phyloP scores from a whole-genome alignment of 1,140 invertebrate species.

The Gonatopus flavifemur region DNA sequence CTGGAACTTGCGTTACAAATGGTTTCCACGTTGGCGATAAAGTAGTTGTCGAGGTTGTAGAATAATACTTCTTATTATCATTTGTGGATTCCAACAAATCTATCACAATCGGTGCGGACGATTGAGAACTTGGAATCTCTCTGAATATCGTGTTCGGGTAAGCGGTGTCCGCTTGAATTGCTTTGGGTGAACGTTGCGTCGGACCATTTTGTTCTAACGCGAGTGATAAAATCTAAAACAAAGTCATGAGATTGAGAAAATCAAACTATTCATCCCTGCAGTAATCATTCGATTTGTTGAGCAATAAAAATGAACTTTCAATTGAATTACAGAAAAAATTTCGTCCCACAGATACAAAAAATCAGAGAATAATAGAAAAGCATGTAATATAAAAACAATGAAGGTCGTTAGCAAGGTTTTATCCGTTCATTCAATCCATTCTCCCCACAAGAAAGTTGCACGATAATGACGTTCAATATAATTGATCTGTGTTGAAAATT shows the following conservation, averaged over 20 bases:
- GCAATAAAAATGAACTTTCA: neutral
- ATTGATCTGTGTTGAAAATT: too few species aligned
- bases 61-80: too few species aligned
- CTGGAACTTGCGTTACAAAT: conserved; percentile 1
- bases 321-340: too few species aligned
- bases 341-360: too few species aligned
- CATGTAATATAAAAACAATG: too few species aligned
- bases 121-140: neutral
- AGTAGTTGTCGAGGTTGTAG: neutral
- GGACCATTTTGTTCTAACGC: conserved; percentile 42
- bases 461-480: too few species aligned
- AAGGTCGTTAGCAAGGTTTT: conserved; percentile 32
- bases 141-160: conserved; percentile 32
- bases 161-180: conserved; percentile 32
- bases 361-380: too few species aligned
- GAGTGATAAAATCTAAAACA: conserved; percentile 47
- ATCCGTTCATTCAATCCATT: conserved; percentile 16
- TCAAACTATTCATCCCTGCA: neutral
- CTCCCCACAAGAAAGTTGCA: too few species aligned
- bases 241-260: neutral
- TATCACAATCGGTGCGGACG: conserved; percentile 37
- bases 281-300: neutral
- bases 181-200: conserved; percentile 46
- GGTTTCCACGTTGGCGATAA: conserved; percentile 13
- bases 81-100: conserved; percentile 30